Evolutionary conservation across 2,113 vertebrate species (phyloP).

Genomic region (Girardinichthys multiradiatus): DNA sequence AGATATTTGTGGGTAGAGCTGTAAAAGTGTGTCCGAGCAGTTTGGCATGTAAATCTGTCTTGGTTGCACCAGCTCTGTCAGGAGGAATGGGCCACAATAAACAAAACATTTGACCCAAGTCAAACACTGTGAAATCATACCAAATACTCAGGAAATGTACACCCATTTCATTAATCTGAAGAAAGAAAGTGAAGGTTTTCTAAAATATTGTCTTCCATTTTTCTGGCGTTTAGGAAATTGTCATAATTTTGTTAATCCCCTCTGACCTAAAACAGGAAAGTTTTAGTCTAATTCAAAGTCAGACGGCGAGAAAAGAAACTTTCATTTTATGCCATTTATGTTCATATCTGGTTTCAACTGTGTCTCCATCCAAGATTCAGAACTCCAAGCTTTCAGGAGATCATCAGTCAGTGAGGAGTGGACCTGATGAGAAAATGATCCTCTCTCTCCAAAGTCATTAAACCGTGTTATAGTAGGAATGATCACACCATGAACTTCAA

Average conservation of each 20-base stretch:
- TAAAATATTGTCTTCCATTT: neutral
- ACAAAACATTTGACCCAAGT: neutral
- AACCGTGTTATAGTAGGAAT: neutral
- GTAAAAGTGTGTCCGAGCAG: neutral
- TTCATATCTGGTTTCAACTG: neutral
- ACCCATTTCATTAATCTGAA: neutral
- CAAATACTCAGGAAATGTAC: neutral
- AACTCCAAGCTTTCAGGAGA: conserved; percentile 23
- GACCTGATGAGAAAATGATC: conserved; percentile 17
- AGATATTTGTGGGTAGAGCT: neutral
- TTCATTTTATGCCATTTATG: neutral
- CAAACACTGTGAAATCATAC: neutral
- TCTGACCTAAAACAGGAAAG: neutral
- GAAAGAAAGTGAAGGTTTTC: too few species aligned
- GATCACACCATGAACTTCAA: neutral
- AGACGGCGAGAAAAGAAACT: neutral
- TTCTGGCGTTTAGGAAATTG: neutral
- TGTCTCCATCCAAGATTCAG: conserved; percentile 17
- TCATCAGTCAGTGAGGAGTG: conserved; percentile 10
- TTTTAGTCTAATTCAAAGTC: neutral
- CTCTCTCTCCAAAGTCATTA: neutral
- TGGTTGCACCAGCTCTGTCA: neutral
- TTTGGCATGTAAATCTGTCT: neutral
- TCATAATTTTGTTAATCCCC: neutral
- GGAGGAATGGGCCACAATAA: neutral